These are phyloP conservation scores for Aquatica leii DNA, from an alignment of 2,888 invertebrate genomes.

Conservation along the genomic window DNA sequence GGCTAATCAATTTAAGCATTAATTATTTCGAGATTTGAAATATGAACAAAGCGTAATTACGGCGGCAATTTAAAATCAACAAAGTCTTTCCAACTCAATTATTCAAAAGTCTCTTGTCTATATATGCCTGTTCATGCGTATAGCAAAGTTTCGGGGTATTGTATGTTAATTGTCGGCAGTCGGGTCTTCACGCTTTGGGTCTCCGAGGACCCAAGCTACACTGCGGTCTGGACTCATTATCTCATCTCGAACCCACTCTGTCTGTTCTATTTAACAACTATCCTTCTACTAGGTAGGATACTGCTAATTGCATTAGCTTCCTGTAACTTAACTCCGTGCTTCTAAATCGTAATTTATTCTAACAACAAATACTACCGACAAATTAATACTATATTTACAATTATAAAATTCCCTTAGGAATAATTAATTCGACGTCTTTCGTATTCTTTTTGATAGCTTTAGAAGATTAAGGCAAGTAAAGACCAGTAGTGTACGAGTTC, in stretches of 20 bases:
- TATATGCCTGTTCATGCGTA: conserved; percentile 43
- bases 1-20: no score
- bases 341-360: conserved; percentile 51
- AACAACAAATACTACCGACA: conserved; percentile 34
- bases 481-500: conserved; percentile 46
- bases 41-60: no score
- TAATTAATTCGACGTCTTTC: conserved; percentile 43
- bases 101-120: conserved; percentile 40
- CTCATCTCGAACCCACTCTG: conserved; percentile 47
- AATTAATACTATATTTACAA: conserved; percentile 17
- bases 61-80: conserved; percentile 28
- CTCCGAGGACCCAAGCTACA: conserved; percentile 46
- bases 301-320: conserved; percentile 54
- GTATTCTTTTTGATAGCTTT: conserved; percentile 41
- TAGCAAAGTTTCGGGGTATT: conserved; percentile 50
- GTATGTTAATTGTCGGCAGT: conserved; percentile 52
- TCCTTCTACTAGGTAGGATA: conserved; percentile 52
- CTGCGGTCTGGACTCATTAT: conserved; percentile 53
- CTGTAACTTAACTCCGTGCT: conserved; percentile 50
- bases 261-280: conserved; percentile 51
- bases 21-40: no score
- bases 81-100: conserved; percentile 36
- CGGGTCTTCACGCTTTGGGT: conserved; percentile 47
- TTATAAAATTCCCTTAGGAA: conserved; percentile 24
- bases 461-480: conserved; percentile 47